Percentiles rank a stretch among this genome's conserved stretches.
These are phyloP conservation scores for Labeo calbasu DNA, from an alignment of 2,797 vertebrate genomes.

Conservation along the genomic window DNA sequence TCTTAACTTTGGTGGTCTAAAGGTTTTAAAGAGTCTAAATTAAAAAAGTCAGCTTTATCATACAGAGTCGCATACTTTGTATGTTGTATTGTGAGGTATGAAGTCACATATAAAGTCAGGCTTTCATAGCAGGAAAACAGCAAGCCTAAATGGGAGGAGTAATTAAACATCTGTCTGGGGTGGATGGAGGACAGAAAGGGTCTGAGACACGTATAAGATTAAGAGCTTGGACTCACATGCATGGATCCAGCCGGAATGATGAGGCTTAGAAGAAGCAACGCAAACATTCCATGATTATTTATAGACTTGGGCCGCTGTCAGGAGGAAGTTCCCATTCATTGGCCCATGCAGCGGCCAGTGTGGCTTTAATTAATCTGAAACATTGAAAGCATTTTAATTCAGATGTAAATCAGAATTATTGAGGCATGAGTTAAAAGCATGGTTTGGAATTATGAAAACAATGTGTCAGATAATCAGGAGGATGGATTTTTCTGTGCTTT, in stretches of 20 bases:
- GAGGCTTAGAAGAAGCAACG: slow-evolving; percentile 27
- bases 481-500: neutral
- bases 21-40: neutral
- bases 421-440: neutral
- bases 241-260: slow-evolving; percentile 8
- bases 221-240: slow-evolving; percentile 26
- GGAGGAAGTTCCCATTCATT: slow-evolving; percentile 20
- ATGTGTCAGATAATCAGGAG: neutral
- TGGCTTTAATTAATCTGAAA: slow-evolving; percentile 23
- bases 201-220: slow-evolving; percentile 31
- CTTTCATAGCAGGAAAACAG: neutral
- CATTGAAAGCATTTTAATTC: slow-evolving; percentile 10
- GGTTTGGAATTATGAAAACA: neutral
- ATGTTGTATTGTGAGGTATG: neutral
- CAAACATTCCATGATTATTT: slow-evolving; percentile 40
- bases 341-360: neutral
- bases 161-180: slow-evolving; percentile 48
- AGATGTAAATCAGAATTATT: slow-evolving; percentile 16
- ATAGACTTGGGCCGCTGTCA: slow-evolving; percentile 6
- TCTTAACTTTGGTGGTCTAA: slow-evolving; percentile 18
- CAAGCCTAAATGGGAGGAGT: slow-evolving; percentile 26
- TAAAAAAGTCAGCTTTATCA: neutral
- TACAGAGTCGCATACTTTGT: neutral
- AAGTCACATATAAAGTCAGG: neutral
- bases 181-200: slow-evolving; percentile 24